Conservation (phyloP, 2,888 invertebrate genomes). For the Adelphocoris suturalis region DNA sequence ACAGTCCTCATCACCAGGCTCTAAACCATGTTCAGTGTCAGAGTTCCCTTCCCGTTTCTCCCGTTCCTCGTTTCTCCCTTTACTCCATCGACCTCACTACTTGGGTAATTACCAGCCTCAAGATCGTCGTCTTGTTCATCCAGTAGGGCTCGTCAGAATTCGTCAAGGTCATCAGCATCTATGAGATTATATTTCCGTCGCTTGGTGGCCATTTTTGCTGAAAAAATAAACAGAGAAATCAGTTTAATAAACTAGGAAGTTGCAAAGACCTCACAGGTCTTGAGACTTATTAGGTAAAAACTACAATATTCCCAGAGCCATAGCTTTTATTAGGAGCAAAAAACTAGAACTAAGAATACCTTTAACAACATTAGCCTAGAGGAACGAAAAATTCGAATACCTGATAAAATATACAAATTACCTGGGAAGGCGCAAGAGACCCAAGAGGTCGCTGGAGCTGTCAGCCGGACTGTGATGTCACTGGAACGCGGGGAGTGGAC, state of each 20-base stretch:
- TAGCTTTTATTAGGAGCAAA: neutral
- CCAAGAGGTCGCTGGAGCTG: too few relatives aligned
- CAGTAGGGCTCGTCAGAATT: neutral
- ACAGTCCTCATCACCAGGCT: constrained; percentile 5
- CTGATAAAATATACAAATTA: too few relatives aligned
- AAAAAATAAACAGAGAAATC: neutral
- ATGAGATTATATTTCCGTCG: neutral
- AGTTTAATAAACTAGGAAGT: neutral
- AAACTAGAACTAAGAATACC: too few relatives aligned
- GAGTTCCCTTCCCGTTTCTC: constrained; percentile 13
- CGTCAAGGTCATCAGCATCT: neutral
- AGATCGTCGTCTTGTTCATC: neutral
- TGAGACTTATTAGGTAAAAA: neutral
- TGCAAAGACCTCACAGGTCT: constrained; percentile 40
- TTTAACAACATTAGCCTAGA: neutral
- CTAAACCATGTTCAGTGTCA: constrained; percentile 15
- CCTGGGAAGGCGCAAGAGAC: too few relatives aligned
- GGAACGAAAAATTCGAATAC: too few relatives aligned
- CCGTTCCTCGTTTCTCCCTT: neutral
- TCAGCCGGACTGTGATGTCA: too few relatives aligned
- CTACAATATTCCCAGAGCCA: too few relatives aligned
- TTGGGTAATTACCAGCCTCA: neutral
- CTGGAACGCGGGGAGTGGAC: too few relatives aligned
- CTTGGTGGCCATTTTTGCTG: neutral
- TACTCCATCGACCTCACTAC: neutral